These are phyloP conservation scores for Macrosteles quadrilineatus DNA, from an alignment of 1,140 invertebrate species.

Conservation along the genomic window DNA sequence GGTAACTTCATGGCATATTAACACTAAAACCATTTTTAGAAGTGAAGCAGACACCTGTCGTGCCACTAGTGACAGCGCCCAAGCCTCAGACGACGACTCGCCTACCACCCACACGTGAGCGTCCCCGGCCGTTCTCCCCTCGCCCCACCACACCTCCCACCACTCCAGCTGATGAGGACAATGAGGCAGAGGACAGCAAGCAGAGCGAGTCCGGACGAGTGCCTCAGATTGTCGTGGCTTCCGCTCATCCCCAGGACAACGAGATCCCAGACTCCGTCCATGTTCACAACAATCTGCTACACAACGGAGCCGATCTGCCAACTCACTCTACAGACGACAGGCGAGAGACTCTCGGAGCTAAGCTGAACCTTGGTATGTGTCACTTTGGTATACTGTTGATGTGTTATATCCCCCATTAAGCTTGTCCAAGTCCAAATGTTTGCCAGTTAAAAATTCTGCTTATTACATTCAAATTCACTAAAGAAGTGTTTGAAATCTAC, in stretches of 20 bases:
- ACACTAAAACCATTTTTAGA: constrained; percentile 38
- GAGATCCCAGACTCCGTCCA: constrained; percentile 59
- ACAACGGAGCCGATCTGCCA: constrained; percentile 60
- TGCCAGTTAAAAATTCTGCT: too few species aligned
- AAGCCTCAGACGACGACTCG: constrained; percentile 48
- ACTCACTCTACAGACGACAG: constrained; percentile 62
- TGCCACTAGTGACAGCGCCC: constrained; percentile 47
- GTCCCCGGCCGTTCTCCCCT: constrained; percentile 43
- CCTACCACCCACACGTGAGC: constrained; percentile 45
- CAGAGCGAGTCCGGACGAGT: constrained; percentile 45
- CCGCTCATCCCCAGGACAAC: constrained; percentile 58
- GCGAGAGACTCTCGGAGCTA: constrained; percentile 67
- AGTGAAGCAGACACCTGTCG: constrained; percentile 43
- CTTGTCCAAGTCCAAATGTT: too few species aligned
- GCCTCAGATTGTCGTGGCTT: constrained; percentile 62
- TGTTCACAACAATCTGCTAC: constrained; percentile 54
- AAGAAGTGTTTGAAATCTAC: too few species aligned
- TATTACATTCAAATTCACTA: too few species aligned
- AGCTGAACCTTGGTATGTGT: constrained; percentile 68
- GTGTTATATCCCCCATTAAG: too few species aligned
- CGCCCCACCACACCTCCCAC: constrained; percentile 35
- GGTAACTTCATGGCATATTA: too few species aligned
- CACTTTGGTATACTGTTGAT: too few species aligned
- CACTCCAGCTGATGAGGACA: constrained; percentile 12
- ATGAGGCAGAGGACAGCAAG: constrained; percentile 34